Evolutionary conservation across 2,113 vertebrate genomes (phyloP), one percentile per base, ranked within the genome.

Genomic region (Bubo bubo): DNA sequence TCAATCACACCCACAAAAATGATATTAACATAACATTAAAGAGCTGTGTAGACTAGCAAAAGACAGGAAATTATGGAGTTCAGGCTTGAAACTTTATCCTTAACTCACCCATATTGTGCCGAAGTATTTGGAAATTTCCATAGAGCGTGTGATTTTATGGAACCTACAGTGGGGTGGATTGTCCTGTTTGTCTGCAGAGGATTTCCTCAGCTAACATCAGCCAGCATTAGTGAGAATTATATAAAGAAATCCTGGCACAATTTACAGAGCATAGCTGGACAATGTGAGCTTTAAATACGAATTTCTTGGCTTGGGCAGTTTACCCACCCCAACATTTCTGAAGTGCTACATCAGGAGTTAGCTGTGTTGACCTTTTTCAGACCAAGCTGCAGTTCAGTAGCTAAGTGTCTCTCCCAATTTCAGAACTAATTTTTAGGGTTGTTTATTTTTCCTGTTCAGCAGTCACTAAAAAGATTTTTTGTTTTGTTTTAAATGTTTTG

Each of bases 71-170:
- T 95, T 81, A 58, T 15, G 62, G 58, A 87, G 76, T 92, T 92
- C 47, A 85, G 79, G 62, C 85, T 92, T 95, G 96, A 98, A 97
- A 96, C 92, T 95, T 96, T 96, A 96, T 95, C 96, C 93, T 93
- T 81, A 73, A 50, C 76, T 97, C 87, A 86, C 72, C 72, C 79
- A 20, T 82, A 34, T 72, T 81, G 67, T 91, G 58, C 66, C 0
- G 7, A 92, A 53, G 71, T 84, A 62, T 90, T 84, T 79, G 82
- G 86, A 90, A 94, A 91, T 95, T 94, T 93, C 88, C 86, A 87
- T 1, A 39, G 66, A 68, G 56, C 1, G 3, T 82, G 64, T 80
- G 94, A 75, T 96, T 95, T 94, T 81, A 73, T 79, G 73, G 62
- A 79, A 74, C 55, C 24, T 93, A 11, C 41, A 45, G 72, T 58